Base-by-base conservation (phyloP, 1,140 invertebrate species). In the Diuraphis noxia region DNA sequence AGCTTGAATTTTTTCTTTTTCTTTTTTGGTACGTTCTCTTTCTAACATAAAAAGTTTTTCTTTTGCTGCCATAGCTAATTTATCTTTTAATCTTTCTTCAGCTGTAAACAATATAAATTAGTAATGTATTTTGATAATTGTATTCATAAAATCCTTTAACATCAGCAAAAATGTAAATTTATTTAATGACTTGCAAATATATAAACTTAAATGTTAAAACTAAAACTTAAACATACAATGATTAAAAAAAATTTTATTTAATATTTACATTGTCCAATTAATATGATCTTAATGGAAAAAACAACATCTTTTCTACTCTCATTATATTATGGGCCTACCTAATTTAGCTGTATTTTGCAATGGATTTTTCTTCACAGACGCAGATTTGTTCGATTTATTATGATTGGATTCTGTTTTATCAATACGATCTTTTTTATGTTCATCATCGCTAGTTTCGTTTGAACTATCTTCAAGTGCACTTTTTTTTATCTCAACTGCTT, bases 391-490 rank as follows among this genome's bases (percentile, higher is more conserved):
- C 30, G 23, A 19, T 90, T 90, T 88, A n/a, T 36, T 87, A 34
- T 89, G 89, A 49, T 52, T 56, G 34, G 25, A 85, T 63, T 92
- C 91, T 13, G 86, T 92, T 81, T 40, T 82, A 10, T 77, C 21
- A 23, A 0, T 40, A 52, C 81, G 49, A 25, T 92, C 91, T 49
- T 91, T 85, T 40, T 92, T 91, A 36, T 92, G 63, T 36, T 77
- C 92, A 92, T 93, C 93, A 36, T 93, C 94, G 34, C 93, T 94
- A 7, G 95, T 95, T 0, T 94, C 94, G 30, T 95, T 96, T 93
- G 97, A 96, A 93, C 97, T 96, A n/a, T 96, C 94, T 38, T 93
- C 93, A 10, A 93, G 52, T 23, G 93, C 93, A 92, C 93, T 93
- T 81, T 92, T 92, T 38, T 92, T 92, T 72, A 93, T 92, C 92